Evolutionary conservation across 2,113 vertebrate species (phyloP), one percentile per base, ranked within the genome.

Genomic region (Ardeotis arabs): DNA sequence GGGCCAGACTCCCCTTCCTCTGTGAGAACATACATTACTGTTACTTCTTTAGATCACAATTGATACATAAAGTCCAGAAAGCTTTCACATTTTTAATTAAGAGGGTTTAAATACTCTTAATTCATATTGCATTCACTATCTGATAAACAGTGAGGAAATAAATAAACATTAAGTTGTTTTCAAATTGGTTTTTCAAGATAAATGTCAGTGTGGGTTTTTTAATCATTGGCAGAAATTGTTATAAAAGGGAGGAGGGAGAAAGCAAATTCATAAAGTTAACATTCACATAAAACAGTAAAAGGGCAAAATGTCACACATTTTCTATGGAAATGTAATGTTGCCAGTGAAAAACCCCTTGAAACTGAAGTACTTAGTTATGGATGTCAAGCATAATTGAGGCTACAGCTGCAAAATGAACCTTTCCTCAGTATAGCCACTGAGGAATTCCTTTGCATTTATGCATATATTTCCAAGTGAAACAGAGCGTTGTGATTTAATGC

Each of bases 391-490:
- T 94, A 93, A 73, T 80, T 97, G 89, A 84, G 89, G 58, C 89
- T 78, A 77, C 83, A 95, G 85, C 94, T 91, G 69, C 94, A 95
- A 86, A 97, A 74, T 83, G 76, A 96, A 77, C 66, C 76, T 89
- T 96, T 92, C 96, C 93, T 93, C 59, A 77, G 73, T 62, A 50
- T 56, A 75, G 49, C 63, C 95, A 86, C 84, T 5, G 6, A 87
- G 85, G 86, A 96, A 93, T 96, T 96, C 84, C 75, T 87, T 96
- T 94, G 91, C 88, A 90, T 97, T 86, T 92, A 89, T 96, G 95
- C 82, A 91, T 95, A 67, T 68, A 70, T 95, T 85, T 94, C 85
- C 84, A 83, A 82, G 84, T 96, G 70, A 92, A 90, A 89, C 76
- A 96, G 35, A 66, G 73, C 87, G 60, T 90, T 97, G 84, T 89